phyloP scores from a whole-genome alignment of 2,888 invertebrate species.

The Blastobasis lacticolella region DNA sequence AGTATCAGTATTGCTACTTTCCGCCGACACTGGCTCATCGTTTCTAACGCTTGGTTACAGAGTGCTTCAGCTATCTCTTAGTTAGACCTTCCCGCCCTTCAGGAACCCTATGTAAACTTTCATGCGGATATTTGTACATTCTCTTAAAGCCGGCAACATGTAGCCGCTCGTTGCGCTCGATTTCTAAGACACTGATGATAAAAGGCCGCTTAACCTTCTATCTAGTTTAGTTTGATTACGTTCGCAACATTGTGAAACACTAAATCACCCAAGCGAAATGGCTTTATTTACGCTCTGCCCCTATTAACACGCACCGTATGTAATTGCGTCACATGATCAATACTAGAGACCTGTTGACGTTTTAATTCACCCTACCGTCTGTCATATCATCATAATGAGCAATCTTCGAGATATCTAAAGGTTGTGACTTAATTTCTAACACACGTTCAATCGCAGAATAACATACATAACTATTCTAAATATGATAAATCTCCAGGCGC shows the following conservation, averaged over 20 bases:
- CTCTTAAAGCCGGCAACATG: slow-evolving; percentile 11
- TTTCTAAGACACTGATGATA: slow-evolving; percentile 11
- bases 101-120: slow-evolving; percentile 14
- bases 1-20: no score
- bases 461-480: no score
- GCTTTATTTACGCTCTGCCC: slow-evolving; percentile 8
- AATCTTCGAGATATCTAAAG: no score
- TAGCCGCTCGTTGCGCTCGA: slow-evolving; percentile 12
- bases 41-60: no score
- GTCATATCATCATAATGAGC: no score
- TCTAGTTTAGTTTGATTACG: slow-evolving; percentile 17
- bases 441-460: no score
- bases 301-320: slow-evolving; percentile 5
- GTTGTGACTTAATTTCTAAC: no score
- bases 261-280: slow-evolving; percentile 14
- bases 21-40: no score
- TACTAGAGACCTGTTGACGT: neutral
- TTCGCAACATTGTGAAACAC: slow-evolving; percentile 16
- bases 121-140: slow-evolving; percentile 16
- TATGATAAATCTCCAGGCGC: no score
- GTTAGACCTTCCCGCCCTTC: slow-evolving; percentile 13
- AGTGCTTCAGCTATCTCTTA: slow-evolving; percentile 4
- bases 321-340: neutral
- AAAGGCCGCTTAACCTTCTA: slow-evolving; percentile 11
- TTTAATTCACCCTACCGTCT: neutral